A percentile compares a stretch with the other conserved stretches of the same genome.
These are phyloP conservation scores for Calephelis nemesis DNA, from an alignment of 1,140 invertebrate species.

Conservation along the genomic window DNA sequence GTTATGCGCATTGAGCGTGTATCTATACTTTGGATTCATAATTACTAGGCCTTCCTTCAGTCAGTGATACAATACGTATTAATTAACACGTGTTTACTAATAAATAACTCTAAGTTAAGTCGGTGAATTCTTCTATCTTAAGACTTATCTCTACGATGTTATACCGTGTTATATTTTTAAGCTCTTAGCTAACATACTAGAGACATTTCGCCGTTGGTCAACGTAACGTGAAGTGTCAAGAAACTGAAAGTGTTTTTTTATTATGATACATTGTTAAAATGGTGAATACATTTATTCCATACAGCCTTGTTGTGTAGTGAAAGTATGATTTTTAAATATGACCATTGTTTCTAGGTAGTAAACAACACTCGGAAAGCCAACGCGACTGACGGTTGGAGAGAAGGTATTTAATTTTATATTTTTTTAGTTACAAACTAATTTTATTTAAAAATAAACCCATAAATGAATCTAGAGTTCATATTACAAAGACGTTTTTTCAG, in stretches of 20 bases:
- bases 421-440: background rate
- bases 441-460: background rate
- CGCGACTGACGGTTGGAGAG: slow-evolving; percentile 69
- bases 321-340: slow-evolving; percentile 23
- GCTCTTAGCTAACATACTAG: slow-evolving; percentile 29
- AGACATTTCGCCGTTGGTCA: slow-evolving; percentile 59
- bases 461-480: background rate
- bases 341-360: slow-evolving; percentile 66
- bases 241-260: slow-evolving; percentile 13
- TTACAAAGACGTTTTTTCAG: no score
- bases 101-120: slow-evolving; percentile 12
- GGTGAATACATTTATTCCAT: slow-evolving; percentile 45
- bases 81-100: slow-evolving; percentile 26
- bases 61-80: slow-evolving; percentile 13
- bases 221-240: slow-evolving; percentile 29
- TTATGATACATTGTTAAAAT: slow-evolving; percentile 43
- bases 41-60: slow-evolving; percentile 31
- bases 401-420: slow-evolving; percentile 46
- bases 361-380: slow-evolving; percentile 72
- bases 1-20: slow-evolving; percentile 25
- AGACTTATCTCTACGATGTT: slow-evolving; percentile 28
- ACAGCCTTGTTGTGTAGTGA: slow-evolving; percentile 26
- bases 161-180: slow-evolving; percentile 26
- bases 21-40: slow-evolving; percentile 21
- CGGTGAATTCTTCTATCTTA: slow-evolving; percentile 27